These are phyloP conservation scores for Leptatherina wallacei DNA, from an alignment of 2,797 vertebrate species.

Conservation along the genomic window DNA sequence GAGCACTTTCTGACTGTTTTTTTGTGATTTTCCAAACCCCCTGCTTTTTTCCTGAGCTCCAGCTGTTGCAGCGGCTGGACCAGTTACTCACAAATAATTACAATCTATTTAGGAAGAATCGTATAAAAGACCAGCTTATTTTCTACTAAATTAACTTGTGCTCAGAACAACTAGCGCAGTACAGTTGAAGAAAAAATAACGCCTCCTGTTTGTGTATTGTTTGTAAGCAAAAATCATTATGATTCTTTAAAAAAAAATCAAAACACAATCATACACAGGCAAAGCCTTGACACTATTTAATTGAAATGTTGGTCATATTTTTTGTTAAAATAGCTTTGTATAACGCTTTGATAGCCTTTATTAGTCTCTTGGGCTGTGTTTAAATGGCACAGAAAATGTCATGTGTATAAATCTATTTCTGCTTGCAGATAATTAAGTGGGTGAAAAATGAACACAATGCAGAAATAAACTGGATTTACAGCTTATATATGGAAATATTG, in stretches of 20 bases:
- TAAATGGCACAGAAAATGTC: constrained; percentile 75
- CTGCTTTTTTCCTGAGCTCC: constrained; percentile 22
- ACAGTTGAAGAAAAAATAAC: constrained; percentile 22
- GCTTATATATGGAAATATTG: constrained; percentile 20
- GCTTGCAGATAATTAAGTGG: constrained; percentile 54
- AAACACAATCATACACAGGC: constrained; percentile 4
- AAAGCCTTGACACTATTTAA: constrained; percentile 51
- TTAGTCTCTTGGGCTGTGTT: constrained; percentile 63
- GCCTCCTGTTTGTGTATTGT: constrained; percentile 46
- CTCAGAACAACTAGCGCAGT: constrained; percentile 42
- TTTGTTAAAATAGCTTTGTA: constrained; percentile 49
- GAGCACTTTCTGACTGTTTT: not conserved
- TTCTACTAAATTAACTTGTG: constrained; percentile 78
- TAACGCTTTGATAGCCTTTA: constrained; percentile 47
- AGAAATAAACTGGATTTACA: constrained; percentile 26
- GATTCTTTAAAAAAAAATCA: constrained; percentile 28
- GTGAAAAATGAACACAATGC: constrained; percentile 30
- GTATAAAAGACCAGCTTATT: constrained; percentile 72
- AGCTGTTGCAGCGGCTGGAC: constrained; percentile 45
- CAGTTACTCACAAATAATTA: constrained; percentile 75
- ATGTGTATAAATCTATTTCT: constrained; percentile 62
- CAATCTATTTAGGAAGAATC: constrained; percentile 75
- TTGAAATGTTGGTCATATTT: constrained; percentile 66
- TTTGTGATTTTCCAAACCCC: constrained; percentile 24
- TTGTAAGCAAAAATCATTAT: constrained; percentile 55